These are phyloP conservation scores for Ichneumoninae sp. DNA, from an alignment of 2,888 invertebrate genomes.

Conservation along the genomic window DNA sequence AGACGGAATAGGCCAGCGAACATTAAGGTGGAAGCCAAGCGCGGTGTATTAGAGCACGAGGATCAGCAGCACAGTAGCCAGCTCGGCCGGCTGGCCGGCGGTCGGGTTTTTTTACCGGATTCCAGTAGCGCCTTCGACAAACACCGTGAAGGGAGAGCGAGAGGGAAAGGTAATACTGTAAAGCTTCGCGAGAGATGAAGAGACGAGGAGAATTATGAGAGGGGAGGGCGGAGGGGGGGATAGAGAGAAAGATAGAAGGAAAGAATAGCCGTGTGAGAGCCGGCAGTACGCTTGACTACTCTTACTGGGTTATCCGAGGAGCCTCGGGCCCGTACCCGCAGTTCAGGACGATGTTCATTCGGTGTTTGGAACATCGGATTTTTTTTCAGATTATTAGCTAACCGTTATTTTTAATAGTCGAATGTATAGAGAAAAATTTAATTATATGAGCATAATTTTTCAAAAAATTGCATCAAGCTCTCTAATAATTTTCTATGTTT, in stretches of 20 bases:
- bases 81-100: conserved; percentile 81
- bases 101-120: conserved; percentile 81
- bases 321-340: conserved; percentile 70
- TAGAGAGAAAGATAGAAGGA: conserved; percentile 20
- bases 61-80: conserved; percentile 79
- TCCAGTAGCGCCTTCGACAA: conserved; percentile 83
- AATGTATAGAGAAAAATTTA: not conserved
- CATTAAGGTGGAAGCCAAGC: conserved; percentile 14
- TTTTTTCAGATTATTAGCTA: not conserved
- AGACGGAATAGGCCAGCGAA: conserved; percentile 24
- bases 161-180: conserved; percentile 33
- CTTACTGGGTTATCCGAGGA: conserved; percentile 78
- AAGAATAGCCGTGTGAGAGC: conserved; percentile 58
- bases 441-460: not conserved
- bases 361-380: not conserved
- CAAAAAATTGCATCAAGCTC: too few species aligned
- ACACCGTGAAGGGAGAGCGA: conserved; percentile 74
- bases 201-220: conserved; percentile 62
- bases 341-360: not conserved
- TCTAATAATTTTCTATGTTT: too few species aligned
- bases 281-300: conserved; percentile 74
- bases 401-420: not conserved
- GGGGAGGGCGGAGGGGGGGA: conserved; percentile 36
- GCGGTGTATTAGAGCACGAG: conserved; percentile 49
- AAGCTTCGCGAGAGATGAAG: conserved; percentile 50